These are phyloP conservation scores for Homarus gammarus DNA, from an alignment of 2,888 invertebrate species.

Conservation along the genomic window DNA sequence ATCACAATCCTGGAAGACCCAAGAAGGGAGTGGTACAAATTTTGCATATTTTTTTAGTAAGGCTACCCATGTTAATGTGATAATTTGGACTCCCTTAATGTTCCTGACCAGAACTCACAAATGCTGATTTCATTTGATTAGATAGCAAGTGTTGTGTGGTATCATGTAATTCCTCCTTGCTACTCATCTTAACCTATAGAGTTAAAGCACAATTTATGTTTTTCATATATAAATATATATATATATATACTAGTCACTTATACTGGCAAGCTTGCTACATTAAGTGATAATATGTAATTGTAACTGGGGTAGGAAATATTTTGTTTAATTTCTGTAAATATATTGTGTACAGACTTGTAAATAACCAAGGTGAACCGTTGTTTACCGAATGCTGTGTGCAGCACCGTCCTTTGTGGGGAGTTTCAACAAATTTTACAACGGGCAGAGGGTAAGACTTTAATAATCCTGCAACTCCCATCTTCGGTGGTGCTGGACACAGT, in stretches of 20 bases:
- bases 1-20: slow-evolving; percentile 40
- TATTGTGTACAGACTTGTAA: slow-evolving; percentile 67
- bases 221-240: slow-evolving; percentile 29
- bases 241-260: slow-evolving; percentile 63
- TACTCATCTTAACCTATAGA: slow-evolving; percentile 29
- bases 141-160: slow-evolving; percentile 33
- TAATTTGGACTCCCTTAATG: slow-evolving; percentile 35
- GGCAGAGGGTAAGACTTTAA: background rate
- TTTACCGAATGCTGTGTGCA: slow-evolving; percentile 31
- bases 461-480: background rate
- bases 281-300: slow-evolving; percentile 47
- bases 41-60: slow-evolving; percentile 43
- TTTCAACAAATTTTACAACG: slow-evolving; percentile 1
- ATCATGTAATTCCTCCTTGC: slow-evolving; percentile 46
- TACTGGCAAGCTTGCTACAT: slow-evolving; percentile 42
- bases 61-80: slow-evolving; percentile 42
- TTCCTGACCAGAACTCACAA: slow-evolving; percentile 41
- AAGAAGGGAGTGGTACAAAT: slow-evolving; percentile 51
- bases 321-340: slow-evolving; percentile 71
- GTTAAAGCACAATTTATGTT: slow-evolving; percentile 42
- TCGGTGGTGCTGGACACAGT: background rate
- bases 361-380: slow-evolving; percentile 54
- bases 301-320: slow-evolving; percentile 61
- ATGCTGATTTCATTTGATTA: slow-evolving; percentile 24
- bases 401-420: background rate